Evolutionary conservation across 2,113 vertebrate genomes (phyloP).

Genomic region (Trinectes maculatus): DNA sequence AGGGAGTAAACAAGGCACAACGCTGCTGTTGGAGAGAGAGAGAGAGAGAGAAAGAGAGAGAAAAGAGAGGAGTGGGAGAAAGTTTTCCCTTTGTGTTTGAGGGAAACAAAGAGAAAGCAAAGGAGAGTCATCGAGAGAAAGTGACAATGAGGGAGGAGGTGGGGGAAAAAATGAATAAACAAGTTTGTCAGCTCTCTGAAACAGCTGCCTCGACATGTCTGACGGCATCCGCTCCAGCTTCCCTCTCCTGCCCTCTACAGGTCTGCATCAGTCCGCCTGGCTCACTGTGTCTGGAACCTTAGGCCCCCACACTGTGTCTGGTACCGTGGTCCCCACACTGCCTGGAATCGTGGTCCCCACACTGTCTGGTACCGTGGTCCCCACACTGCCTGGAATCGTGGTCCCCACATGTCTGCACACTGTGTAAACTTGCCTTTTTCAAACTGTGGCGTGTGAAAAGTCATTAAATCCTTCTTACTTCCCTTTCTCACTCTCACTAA

Average conservation of each 20-base stretch:
- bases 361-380: no score
- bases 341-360: no score
- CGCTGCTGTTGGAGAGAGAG: slow-evolving; percentile 56
- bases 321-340: no score
- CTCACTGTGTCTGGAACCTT: slow-evolving; percentile 37
- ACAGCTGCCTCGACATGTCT: slow-evolving; percentile 73
- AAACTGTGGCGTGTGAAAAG: slow-evolving; percentile 51
- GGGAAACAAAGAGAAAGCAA: slow-evolving; percentile 41
- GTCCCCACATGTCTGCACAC: slow-evolving; percentile 42
- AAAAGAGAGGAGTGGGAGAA: slow-evolving; percentile 32
- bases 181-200: slow-evolving; percentile 63
- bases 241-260: not conserved
- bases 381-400: no score
- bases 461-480: not conserved
- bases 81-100: slow-evolving; percentile 19
- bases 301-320: no score
- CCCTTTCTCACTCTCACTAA: slow-evolving; percentile 14
- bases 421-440: slow-evolving; percentile 53
- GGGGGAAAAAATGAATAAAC: slow-evolving; percentile 58
- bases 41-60: slow-evolving; percentile 18
- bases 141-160: slow-evolving; percentile 9
- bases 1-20: slow-evolving; percentile 50
- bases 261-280: slow-evolving; percentile 21
- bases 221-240: slow-evolving; percentile 18
- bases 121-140: slow-evolving; percentile 7